phyloP scores from a whole-genome alignment of 1,140 invertebrate species.

The Goniozus legneri region DNA sequence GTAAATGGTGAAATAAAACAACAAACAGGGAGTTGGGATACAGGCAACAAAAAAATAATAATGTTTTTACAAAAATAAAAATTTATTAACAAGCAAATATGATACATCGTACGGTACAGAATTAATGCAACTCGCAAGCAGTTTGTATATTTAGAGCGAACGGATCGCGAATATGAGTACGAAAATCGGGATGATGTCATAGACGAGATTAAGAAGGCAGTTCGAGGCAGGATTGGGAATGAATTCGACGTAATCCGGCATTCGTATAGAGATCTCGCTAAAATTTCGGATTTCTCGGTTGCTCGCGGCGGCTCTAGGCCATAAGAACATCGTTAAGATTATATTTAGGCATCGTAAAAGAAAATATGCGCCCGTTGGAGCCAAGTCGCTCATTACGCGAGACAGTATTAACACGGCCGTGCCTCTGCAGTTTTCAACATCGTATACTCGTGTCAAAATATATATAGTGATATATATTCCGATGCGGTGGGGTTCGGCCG shows the following conservation, averaged over 20 bases:
- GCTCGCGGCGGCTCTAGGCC: constrained; percentile 20
- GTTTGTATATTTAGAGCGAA: too few relatives aligned
- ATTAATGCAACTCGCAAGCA: too few relatives aligned
- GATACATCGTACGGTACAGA: too few relatives aligned
- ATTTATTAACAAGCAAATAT: too few relatives aligned
- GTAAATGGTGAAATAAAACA: too few relatives aligned
- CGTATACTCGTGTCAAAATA: constrained; percentile 31
- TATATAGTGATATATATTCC: constrained; percentile 7
- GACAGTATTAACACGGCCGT: constrained; percentile 47
- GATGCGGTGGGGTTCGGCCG: too few relatives aligned
- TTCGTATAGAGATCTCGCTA: too few relatives aligned
- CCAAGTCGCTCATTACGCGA: constrained; percentile 53
- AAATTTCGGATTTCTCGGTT: constrained; percentile 26
- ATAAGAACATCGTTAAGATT: constrained; percentile 53
- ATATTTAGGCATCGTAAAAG: constrained; percentile 55
- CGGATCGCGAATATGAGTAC: too few relatives aligned
- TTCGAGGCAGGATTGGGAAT: not conserved
- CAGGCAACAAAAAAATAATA: too few relatives aligned
- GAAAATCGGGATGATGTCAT: not conserved
- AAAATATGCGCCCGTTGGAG: constrained; percentile 53
- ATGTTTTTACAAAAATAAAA: too few relatives aligned
- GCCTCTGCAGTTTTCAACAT: constrained; percentile 29
- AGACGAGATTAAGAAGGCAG: not conserved
- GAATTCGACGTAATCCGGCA: too few relatives aligned
- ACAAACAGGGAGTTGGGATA: too few relatives aligned